phyloP scores from a whole-genome alignment of 2,113 vertebrate genomes.

The Brevimyrus niger region DNA sequence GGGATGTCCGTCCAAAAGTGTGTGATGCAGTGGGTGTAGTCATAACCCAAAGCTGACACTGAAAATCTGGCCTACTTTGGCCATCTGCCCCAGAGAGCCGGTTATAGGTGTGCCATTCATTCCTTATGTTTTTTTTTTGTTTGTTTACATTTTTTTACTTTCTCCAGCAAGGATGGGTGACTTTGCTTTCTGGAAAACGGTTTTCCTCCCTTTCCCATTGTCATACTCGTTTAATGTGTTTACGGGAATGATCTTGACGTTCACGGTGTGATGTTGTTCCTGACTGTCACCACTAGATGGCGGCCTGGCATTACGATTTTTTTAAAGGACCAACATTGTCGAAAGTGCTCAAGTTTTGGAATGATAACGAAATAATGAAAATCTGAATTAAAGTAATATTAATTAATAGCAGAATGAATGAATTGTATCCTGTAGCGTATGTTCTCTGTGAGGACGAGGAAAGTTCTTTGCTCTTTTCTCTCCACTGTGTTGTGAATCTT shows the following conservation, averaged over 20 bases:
- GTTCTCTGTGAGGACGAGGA: background rate
- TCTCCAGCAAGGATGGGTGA: background rate
- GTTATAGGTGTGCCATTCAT: background rate
- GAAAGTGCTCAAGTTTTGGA: background rate
- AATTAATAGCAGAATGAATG: background rate
- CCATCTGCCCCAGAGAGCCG: background rate
- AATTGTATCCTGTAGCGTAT: background rate
- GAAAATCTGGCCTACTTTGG: background rate
- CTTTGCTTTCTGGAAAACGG: background rate
- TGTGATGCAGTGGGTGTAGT: background rate
- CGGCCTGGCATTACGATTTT: constrained; percentile 31
- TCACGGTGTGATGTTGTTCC: constrained; percentile 22
- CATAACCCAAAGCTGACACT: background rate
- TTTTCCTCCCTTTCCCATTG: background rate
- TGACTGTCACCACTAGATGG: constrained; percentile 40
- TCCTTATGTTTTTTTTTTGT: background rate
- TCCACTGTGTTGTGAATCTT: background rate
- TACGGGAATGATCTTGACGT: background rate
- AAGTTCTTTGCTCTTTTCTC: background rate
- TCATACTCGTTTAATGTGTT: background rate
- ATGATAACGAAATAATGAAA: background rate
- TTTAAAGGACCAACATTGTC: constrained; percentile 9
- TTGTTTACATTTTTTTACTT: background rate
- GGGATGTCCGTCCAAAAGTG: constrained; percentile 1
- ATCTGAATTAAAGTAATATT: constrained; percentile 26